These are phyloP conservation scores for Hermatobates lingyangjiaoensis DNA, from an alignment of 1,140 invertebrate genomes.

Conservation along the genomic window DNA sequence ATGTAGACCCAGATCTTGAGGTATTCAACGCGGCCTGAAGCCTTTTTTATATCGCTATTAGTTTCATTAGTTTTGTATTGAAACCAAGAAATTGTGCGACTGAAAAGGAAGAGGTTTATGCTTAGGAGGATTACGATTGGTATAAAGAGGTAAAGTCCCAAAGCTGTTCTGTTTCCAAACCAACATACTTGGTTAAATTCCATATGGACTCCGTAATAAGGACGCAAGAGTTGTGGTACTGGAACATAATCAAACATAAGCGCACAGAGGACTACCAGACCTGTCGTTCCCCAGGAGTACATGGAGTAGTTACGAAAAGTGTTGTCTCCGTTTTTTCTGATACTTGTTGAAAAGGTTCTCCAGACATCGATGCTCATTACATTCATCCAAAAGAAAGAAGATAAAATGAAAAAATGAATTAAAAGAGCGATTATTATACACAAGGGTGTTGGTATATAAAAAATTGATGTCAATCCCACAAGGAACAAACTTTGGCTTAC, in stretches of 20 bases:
- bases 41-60: conserved; percentile 6
- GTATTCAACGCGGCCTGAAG: conserved; percentile 15
- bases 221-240: conserved; percentile 3
- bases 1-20: conserved; percentile 27
- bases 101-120: conserved; percentile 25
- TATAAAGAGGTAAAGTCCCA: conserved; percentile 25
- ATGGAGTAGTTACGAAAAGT: conserved; percentile 18
- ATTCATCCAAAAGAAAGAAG: conserved; percentile 12
- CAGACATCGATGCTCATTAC: conserved; percentile 9
- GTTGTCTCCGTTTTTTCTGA: conserved; percentile 18
- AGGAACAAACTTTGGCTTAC: not conserved
- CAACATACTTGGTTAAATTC: conserved; percentile 22
- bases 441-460: not conserved
- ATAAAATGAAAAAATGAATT: conserved; percentile 15
- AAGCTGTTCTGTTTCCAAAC: conserved; percentile 19
- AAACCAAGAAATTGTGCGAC: conserved; percentile 21
- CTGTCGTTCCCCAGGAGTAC: conserved; percentile 4
- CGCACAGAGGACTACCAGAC: not conserved
- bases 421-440: not conserved
- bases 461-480: not conserved
- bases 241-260: not conserved
- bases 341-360: conserved; percentile 18
- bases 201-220: conserved; percentile 15
- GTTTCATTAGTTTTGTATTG: conserved; percentile 13
- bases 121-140: conserved; percentile 24